A percentile compares a stretch with the other conserved stretches of the same genome.
Evolutionary conservation across 1,140 invertebrate species (phyloP).

Genomic region (Hylaeus anthracinus): DNA sequence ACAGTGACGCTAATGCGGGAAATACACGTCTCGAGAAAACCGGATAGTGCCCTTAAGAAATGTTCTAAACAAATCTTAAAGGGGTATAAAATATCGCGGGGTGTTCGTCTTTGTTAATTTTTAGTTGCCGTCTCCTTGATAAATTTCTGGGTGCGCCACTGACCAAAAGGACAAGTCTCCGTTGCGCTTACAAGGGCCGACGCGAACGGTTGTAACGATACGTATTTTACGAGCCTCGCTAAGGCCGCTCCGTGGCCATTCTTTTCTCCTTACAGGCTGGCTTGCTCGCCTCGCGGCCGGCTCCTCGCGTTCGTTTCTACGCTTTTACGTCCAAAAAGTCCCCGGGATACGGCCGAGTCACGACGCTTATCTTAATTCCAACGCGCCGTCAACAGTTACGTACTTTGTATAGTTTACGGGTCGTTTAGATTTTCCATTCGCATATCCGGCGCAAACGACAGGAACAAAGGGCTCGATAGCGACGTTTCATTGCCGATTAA

Average conservation of each 20-base stretch:
- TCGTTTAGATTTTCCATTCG: conserved; percentile 37
- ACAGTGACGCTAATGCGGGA: too few relatives aligned
- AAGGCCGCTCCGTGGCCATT: conserved; percentile 3
- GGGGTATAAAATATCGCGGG: too few relatives aligned
- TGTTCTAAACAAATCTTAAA: too few relatives aligned
- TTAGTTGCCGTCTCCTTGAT: too few relatives aligned
- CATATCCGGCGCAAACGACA: not conserved
- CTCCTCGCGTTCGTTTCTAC: not conserved
- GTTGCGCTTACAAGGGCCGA: conserved; percentile 41
- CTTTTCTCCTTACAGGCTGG: not conserved
- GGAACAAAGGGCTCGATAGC: conserved; percentile 33
- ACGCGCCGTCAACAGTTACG: conserved; percentile 29
- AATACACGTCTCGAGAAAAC: too few relatives aligned
- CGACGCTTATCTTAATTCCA: conserved; percentile 51
- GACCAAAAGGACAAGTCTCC: conserved; percentile 33
- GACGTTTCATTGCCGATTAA: conserved; percentile 42
- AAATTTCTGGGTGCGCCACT: too few relatives aligned
- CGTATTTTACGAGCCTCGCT: conserved; percentile 43
- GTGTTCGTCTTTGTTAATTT: too few relatives aligned
- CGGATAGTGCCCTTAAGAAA: too few relatives aligned
- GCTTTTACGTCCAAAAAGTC: conserved; percentile 40
- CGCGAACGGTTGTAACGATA: conserved; percentile 46
- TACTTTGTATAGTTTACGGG: conserved; percentile 48
- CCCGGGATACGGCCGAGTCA: conserved; percentile 27
- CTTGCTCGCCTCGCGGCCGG: too few relatives aligned